phyloP scores from a whole-genome alignment of 2,113 vertebrate genomes.

The Haliaeetus leucogaster region DNA sequence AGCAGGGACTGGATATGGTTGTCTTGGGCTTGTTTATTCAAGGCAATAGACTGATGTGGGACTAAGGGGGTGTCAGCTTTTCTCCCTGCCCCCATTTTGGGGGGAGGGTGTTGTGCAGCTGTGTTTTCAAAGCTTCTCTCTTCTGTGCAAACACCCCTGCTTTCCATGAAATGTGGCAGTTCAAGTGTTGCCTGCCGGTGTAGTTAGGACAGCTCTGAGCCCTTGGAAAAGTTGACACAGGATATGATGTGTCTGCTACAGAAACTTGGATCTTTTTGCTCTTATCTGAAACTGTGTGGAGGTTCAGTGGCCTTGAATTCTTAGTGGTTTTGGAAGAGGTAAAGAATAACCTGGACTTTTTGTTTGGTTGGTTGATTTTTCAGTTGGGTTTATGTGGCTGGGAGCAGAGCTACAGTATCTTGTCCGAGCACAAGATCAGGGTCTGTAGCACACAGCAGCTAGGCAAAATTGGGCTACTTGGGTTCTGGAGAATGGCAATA shows the following conservation, averaged over 20 bases:
- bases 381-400: neutral
- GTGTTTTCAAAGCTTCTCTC: neutral
- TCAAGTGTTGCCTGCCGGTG: neutral
- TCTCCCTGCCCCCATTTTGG: neutral
- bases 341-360: constrained; percentile 27
- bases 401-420: neutral
- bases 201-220: neutral
- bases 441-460: neutral
- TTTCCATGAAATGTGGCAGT: neutral
- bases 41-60: neutral
- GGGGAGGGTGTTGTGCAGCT: neutral
- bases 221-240: neutral
- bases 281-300: constrained; percentile 28
- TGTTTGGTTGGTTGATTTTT: neutral
- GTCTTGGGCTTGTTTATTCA: constrained; percentile 1
- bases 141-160: neutral
- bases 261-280: constrained; percentile 21
- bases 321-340: constrained; percentile 44
- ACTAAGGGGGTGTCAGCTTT: neutral
- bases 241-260: constrained; percentile 14
- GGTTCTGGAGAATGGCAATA: neutral
- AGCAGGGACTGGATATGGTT: neutral
- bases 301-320: constrained; percentile 57
- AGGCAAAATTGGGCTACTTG: neutral
- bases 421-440: neutral